phyloP scores from a whole-genome alignment of 2,113 vertebrate species.

The Sebastes fasciatus region DNA sequence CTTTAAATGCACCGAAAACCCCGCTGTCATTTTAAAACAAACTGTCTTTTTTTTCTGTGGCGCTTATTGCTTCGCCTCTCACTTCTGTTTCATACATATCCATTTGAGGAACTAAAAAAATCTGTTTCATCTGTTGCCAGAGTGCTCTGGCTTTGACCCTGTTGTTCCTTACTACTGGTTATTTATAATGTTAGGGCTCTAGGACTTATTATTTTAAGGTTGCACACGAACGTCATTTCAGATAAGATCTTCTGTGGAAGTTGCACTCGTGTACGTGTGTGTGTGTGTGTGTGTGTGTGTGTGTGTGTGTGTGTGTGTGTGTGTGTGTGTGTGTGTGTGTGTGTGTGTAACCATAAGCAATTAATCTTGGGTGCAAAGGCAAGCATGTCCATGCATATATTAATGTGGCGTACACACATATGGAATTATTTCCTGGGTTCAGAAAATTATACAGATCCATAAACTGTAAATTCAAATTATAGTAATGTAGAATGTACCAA shows the following conservation, averaged over 20 bases:
- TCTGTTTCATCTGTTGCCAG: conserved; percentile 44
- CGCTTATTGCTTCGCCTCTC: conserved; percentile 24
- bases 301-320: no score
- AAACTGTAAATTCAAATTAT: conserved; percentile 2
- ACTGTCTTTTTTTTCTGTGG: background rate
- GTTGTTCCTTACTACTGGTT: conserved; percentile 37
- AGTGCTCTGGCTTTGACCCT: conserved; percentile 25
- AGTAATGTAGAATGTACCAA: background rate
- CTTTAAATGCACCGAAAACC: background rate
- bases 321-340: background rate
- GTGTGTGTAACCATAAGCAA: background rate
- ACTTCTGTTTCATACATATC: conserved; percentile 19
- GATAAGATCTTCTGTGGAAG: conserved; percentile 4
- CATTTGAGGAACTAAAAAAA: conserved; percentile 31
- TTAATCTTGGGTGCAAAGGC: background rate
- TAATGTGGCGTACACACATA: background rate
- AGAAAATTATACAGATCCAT: background rate
- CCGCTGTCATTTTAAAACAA: conserved; percentile 37
- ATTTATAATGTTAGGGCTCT: conserved; percentile 3
- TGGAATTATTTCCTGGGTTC: background rate
- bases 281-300: no score
- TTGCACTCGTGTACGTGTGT: no score
- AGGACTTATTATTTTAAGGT: conserved; percentile 20
- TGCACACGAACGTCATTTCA: conserved; percentile 10
- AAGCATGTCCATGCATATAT: conserved; percentile 23